Conservation (phyloP, 2,113 vertebrate genomes). For the Arvicanthis niloticus region DNA sequence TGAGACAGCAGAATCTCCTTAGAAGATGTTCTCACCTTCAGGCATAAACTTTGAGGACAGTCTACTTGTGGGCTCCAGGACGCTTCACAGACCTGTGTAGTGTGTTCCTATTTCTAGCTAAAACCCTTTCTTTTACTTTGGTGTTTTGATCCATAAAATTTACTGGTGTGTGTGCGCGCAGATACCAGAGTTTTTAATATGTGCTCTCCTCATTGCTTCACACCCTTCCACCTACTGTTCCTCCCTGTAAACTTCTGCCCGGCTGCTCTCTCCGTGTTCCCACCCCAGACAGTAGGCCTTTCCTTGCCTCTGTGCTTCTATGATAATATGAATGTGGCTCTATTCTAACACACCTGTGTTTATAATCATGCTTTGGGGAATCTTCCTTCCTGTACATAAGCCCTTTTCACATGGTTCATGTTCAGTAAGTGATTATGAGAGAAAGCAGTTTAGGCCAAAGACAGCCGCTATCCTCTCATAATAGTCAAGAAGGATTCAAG, state of each 20-base stretch:
- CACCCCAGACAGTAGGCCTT: not conserved
- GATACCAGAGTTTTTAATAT: not conserved
- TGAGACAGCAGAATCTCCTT: not conserved
- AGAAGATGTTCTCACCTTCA: not conserved
- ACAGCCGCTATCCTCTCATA: not conserved
- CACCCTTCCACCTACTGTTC: not conserved
- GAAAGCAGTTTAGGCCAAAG: not conserved
- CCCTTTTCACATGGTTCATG: not conserved
- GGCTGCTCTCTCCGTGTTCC: not conserved
- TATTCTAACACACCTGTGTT: not conserved
- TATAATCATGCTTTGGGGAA: not conserved
- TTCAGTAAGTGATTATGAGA: not conserved
- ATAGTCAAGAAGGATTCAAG: not conserved
- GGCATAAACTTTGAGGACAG: not conserved
- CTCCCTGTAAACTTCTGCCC: not conserved
- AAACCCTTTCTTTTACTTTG: not conserved
- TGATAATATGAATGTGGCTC: not conserved
- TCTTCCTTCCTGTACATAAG: not conserved
- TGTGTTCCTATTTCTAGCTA: not conserved
- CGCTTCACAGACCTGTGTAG: not conserved
- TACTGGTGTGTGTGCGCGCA: not conserved
- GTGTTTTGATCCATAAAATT: not conserved
- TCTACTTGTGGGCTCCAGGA: not conserved
- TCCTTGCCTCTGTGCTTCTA: not conserved
- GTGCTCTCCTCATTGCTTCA: not conserved